Percentiles rank a stretch among this genome's conserved stretches.
phyloP scores from a whole-genome alignment of 2,888 invertebrate genomes.

The Prosopocoilus inquinatus region DNA sequence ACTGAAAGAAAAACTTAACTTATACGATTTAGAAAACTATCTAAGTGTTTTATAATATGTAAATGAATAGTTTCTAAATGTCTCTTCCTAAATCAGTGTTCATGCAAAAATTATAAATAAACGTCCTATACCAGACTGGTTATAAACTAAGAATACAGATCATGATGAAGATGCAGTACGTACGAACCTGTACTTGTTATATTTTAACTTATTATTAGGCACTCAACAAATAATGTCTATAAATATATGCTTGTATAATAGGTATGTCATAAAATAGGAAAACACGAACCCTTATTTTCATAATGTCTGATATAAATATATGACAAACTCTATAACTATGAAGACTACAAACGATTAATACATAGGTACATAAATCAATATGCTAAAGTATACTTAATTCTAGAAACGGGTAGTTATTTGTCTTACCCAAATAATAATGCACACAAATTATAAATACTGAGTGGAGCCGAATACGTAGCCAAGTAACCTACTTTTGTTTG shows the following conservation, averaged over 20 bases:
- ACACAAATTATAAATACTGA: constrained; percentile 34
- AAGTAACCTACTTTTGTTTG: constrained; percentile 32
- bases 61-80: constrained; percentile 18
- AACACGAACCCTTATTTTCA: constrained; percentile 36
- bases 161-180: constrained; percentile 5
- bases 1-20: constrained; percentile 18
- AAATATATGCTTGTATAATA: constrained; percentile 34
- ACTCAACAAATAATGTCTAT: constrained; percentile 49
- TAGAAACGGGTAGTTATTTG: constrained; percentile 17
- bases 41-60: constrained; percentile 11
- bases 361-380: constrained; percentile 44
- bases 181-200: constrained; percentile 9
- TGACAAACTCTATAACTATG: constrained; percentile 13
- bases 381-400: constrained; percentile 27
- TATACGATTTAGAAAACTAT: constrained; percentile 17
- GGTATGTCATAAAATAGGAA: constrained; percentile 35
- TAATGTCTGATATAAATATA: constrained; percentile 16
- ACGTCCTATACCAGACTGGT: not conserved
- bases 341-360: constrained; percentile 38
- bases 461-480: constrained; percentile 33
- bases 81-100: constrained; percentile 6
- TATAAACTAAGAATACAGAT: constrained; percentile 12
- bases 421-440: constrained; percentile 34
- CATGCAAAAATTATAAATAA: constrained; percentile 12
- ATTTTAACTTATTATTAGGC: constrained; percentile 37